A percentile compares a stretch with the other conserved stretches of the same genome.
Evolutionary conservation across 2,888 invertebrate genomes (phyloP).

Genomic region (Micoletzkya japonica): DNA sequence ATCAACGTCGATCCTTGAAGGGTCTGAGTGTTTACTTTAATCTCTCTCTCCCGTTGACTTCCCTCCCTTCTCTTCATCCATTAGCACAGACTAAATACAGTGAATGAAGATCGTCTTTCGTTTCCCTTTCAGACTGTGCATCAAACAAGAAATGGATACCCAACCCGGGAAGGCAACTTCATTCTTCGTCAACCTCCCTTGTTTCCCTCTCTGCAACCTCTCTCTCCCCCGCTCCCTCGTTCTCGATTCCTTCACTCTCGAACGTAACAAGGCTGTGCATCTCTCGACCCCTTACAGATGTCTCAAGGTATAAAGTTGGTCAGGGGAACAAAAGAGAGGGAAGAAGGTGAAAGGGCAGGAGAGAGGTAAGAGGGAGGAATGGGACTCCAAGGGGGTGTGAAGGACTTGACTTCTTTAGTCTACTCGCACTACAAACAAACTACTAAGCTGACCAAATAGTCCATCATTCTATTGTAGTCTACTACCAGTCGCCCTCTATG

Average conservation of each 20-base stretch:
- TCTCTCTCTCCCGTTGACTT: constrained; percentile 12
- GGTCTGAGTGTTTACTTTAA: background rate
- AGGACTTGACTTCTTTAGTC: no score
- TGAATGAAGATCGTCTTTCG: background rate
- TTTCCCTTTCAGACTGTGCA: no score
- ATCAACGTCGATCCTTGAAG: background rate
- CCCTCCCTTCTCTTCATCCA: background rate
- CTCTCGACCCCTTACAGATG: no score
- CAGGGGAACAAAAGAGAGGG: no score
- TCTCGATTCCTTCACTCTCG: background rate
- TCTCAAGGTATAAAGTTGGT: no score
- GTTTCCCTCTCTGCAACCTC: background rate
- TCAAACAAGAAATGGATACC: background rate
- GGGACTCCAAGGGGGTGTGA: constrained; percentile 4
- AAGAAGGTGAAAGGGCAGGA: background rate
- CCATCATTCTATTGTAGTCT: no score
- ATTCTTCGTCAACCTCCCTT: background rate
- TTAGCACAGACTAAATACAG: background rate
- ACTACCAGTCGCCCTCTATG: no score
- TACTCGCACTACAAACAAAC: no score
- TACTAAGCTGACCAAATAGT: no score
- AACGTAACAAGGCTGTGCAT: background rate
- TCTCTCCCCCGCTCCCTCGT: constrained; percentile 1
- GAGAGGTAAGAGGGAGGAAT: background rate
- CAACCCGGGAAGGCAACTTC: background rate